Percentiles rank a stretch among this genome's conserved stretches.
Conservation (phyloP, 1,140 invertebrate genomes). For the Ruditapes philippinarum region DNA sequence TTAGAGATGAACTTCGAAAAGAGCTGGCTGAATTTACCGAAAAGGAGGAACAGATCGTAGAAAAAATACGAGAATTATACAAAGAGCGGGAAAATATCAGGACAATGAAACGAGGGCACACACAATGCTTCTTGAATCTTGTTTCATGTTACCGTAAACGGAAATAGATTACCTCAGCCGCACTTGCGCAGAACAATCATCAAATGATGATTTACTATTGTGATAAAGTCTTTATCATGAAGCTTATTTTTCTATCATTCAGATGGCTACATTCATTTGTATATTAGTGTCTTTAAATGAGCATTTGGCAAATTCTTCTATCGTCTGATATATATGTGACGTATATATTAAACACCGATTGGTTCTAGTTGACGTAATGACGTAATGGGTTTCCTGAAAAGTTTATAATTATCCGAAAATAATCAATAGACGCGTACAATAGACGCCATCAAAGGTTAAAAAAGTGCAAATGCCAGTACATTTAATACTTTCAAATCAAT, state of each 20-base stretch:
- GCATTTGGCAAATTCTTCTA: too few relatives aligned
- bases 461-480: too few relatives aligned
- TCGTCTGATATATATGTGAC: too few relatives aligned
- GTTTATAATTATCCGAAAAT: too few relatives aligned
- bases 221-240: background rate
- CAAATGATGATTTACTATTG: slow-evolving; percentile 6
- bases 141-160: slow-evolving; percentile 56
- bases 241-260: slow-evolving; percentile 18
- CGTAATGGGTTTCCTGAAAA: too few relatives aligned
- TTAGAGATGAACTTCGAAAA: slow-evolving; percentile 23
- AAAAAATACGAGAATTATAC: slow-evolving; percentile 39
- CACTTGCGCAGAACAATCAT: slow-evolving; percentile 14
- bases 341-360: too few relatives aligned
- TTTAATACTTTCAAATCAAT: too few relatives aligned
- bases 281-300: too few relatives aligned
- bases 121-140: slow-evolving; percentile 62
- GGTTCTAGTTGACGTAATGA: too few relatives aligned
- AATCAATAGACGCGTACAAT: too few relatives aligned
- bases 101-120: slow-evolving; percentile 49
- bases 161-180: slow-evolving; percentile 48
- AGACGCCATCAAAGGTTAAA: too few relatives aligned
- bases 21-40: slow-evolving; percentile 39
- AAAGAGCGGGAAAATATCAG: slow-evolving; percentile 27
- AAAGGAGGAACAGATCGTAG: slow-evolving; percentile 32
- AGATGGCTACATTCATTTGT: background rate